phyloP scores from a whole-genome alignment of 2,113 vertebrate genomes.

The Setophaga kirtlandii region DNA sequence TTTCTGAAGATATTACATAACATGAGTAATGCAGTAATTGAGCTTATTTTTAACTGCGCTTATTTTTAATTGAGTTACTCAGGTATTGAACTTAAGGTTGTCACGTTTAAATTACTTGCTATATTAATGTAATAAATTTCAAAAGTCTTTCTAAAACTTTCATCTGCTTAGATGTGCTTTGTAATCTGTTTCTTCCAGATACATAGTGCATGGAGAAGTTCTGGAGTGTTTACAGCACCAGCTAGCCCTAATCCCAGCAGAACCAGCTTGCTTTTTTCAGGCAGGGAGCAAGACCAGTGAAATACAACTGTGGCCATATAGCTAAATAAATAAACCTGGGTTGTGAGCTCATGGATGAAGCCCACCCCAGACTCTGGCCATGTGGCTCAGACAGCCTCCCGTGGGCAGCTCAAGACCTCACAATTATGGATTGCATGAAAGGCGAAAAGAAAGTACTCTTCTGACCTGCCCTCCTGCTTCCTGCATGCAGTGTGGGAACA shows the following conservation, averaged over 20 bases:
- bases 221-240: background rate
- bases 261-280: background rate
- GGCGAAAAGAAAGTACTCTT: background rate
- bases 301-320: background rate
- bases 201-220: background rate
- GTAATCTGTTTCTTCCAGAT: background rate
- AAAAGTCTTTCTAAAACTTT: background rate
- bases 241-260: background rate
- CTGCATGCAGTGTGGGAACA: background rate
- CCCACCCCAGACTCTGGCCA: accelerated
- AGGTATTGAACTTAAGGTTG: background rate
- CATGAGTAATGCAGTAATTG: slow-evolving; percentile 21
- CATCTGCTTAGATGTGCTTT: background rate
- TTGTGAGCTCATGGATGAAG: accelerated
- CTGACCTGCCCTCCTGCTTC: background rate
- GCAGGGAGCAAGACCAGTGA: background rate
- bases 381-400: accelerated
- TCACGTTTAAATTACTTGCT: background rate
- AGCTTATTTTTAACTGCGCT: slow-evolving; percentile 25
- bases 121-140: background rate
- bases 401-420: background rate
- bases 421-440: background rate
- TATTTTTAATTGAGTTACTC: slow-evolving; percentile 13
- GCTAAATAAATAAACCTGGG: background rate
- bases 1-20: slow-evolving; percentile 28